These are phyloP conservation scores for Dendroctonus ponderosae DNA, from an alignment of 1,140 invertebrate genomes.

Conservation along the genomic window DNA sequence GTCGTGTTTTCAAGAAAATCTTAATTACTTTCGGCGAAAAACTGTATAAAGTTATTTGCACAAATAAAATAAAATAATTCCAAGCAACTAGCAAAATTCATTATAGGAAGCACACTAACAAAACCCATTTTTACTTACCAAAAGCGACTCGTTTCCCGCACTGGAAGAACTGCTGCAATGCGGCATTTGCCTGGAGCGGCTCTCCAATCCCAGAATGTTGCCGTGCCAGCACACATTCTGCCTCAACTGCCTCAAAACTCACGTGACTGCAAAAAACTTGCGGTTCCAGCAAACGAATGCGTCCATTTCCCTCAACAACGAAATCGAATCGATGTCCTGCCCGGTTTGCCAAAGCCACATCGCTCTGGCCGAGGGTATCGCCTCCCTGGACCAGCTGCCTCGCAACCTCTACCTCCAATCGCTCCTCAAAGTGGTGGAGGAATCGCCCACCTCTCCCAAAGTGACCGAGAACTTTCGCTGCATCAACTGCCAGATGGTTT, in stretches of 20 bases:
- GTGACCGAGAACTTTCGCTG: slow-evolving; percentile 40
- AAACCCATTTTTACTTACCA: background rate
- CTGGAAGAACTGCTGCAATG: slow-evolving; percentile 70
- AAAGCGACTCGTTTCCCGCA: slow-evolving; percentile 49
- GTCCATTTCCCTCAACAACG: slow-evolving; percentile 11
- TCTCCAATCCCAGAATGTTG: slow-evolving; percentile 66
- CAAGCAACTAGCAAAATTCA: background rate
- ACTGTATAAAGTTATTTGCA: too few species aligned
- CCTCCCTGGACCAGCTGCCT: slow-evolving; percentile 55
- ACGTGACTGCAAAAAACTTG: slow-evolving; percentile 45
- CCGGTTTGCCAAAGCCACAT: slow-evolving; percentile 44
- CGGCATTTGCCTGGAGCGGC: slow-evolving; percentile 67
- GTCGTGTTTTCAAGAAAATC: too few species aligned
- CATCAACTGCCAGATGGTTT: slow-evolving; percentile 54
- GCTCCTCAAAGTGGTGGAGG: slow-evolving; percentile 52
- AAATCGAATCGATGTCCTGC: slow-evolving; percentile 37
- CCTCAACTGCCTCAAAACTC: slow-evolving; percentile 59
- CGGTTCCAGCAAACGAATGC: background rate
- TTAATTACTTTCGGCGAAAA: too few species aligned
- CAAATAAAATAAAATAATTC: too few species aligned
- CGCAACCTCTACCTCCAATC: slow-evolving; percentile 60
- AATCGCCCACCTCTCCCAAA: slow-evolving; percentile 17
- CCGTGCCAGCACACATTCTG: slow-evolving; percentile 79
- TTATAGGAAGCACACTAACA: too few species aligned
- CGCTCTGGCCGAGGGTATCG: slow-evolving; percentile 46